Conservation (phyloP, 2,888 invertebrate species). For the Rhamphomyia laevipes region DNA sequence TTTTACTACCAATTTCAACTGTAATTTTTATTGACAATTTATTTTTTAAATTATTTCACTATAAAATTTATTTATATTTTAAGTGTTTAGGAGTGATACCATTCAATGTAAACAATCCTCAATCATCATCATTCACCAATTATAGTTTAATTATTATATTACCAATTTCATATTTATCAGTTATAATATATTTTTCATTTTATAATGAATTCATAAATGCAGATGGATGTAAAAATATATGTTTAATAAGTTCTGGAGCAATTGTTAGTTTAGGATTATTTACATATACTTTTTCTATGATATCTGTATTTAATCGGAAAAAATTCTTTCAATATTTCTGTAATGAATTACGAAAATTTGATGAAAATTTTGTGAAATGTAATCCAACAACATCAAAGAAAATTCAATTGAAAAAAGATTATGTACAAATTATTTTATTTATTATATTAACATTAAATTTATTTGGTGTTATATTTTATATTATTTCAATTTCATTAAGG, state of each 20-base stretch:
- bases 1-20: too few species aligned
- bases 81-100: too few species aligned
- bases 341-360: constrained; percentile 24
- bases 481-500: not conserved
- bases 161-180: too few species aligned
- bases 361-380: constrained; percentile 23
- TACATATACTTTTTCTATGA: constrained; percentile 22
- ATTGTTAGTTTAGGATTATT: constrained; percentile 29
- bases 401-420: constrained; percentile 13
- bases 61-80: too few species aligned
- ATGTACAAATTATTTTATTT: constrained; percentile 13
- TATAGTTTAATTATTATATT: too few species aligned
- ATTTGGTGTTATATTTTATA: not conserved
- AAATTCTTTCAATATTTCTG: constrained; percentile 27
- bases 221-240: constrained; percentile 25
- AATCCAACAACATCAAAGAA: constrained; percentile 15
- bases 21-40: too few species aligned
- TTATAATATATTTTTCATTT: too few species aligned
- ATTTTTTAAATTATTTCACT: too few species aligned
- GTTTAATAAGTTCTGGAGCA: constrained; percentile 24
- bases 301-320: constrained; percentile 28
- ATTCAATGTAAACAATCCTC: too few species aligned
- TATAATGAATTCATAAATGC: too few species aligned
- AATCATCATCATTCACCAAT: too few species aligned
- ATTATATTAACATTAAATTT: not conserved